Conservation (phyloP, 2,888 invertebrate genomes). For the Ferdinandea cuprea region DNA sequence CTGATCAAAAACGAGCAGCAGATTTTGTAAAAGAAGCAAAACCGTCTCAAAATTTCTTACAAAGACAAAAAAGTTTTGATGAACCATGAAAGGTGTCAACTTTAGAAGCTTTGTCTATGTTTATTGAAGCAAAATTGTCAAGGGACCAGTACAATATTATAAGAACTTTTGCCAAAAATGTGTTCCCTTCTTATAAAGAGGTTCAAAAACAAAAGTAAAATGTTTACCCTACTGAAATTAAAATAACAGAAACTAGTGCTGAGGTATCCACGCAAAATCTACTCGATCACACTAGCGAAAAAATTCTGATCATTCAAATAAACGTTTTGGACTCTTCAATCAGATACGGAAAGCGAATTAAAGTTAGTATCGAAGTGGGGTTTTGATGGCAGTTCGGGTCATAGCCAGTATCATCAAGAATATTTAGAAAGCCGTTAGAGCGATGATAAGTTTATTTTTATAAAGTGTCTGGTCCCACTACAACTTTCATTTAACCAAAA, state of each 20-base stretch:
- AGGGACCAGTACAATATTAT: conserved; percentile 4
- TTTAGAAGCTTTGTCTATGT: too few species aligned
- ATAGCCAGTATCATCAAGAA: conserved; percentile 20
- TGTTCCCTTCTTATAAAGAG: conserved; percentile 10
- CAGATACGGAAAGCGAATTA: conserved; percentile 8
- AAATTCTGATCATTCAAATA: not conserved
- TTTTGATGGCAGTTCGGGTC: too few species aligned
- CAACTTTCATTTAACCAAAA: conserved; percentile 14
- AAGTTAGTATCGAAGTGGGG: too few species aligned
- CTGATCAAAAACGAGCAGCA: too few species aligned
- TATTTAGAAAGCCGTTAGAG: not conserved
- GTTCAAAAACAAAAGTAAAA: not conserved
- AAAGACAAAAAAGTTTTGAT: too few species aligned
- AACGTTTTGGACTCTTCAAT: conserved; percentile 9
- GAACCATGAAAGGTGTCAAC: too few species aligned
- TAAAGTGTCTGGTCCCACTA: conserved; percentile 5
- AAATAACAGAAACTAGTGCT: not conserved
- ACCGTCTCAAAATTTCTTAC: too few species aligned
- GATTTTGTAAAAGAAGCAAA: too few species aligned
- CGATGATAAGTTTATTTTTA: conserved; percentile 11
- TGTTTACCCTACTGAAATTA: too few species aligned
- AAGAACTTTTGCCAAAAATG: conserved; percentile 1
- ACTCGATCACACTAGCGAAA: not conserved
- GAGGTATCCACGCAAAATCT: not conserved
- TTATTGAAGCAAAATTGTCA: not conserved